Evolutionary conservation across 2,113 vertebrate species (phyloP), one percentile per base, ranked within the genome.

Genomic region (Oreotragus oreotragus): DNA sequence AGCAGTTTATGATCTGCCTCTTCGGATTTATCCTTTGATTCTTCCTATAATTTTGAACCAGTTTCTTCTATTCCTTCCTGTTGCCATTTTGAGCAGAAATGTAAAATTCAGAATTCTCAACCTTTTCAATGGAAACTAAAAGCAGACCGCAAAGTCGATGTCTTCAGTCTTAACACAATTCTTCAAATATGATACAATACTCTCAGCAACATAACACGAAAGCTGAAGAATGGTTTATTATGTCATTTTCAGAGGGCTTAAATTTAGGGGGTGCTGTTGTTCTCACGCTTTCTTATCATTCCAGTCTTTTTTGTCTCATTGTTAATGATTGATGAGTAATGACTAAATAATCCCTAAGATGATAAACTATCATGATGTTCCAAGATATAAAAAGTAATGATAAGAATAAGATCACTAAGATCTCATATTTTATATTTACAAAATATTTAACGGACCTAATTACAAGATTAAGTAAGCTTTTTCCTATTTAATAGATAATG

Each of bases 121-220:
- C n/a, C 84, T 33, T 73, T 90, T 73, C 47, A 81, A 43, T 60
- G 28, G 84, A 93, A 93, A 60, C 58, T 95, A 81, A 95, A 95
- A 62, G 28, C 51, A 73, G n/a, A 73, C 14, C 6, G 47, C 79
- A 62, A 80, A 30, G 28, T 66, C 39, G 33, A 33, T 62, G 16
- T 87, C n/a, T 70, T 17, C 27, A 81, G 16, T 73, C 33, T 81
- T 45, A 70, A 70, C 28, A 53, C 1, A 7, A 43, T 62, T 60
- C 19, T 84, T 91, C 10, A 93, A 73, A 86, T 39, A 57, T 43
- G 17, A 64, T 39, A 11, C 30, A 64, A 53, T 43, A 51, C 16
- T 73, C 84, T 53, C 6, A 9, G 36, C 57, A 66, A 21, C 11
- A 14, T 84, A 53, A 60, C 57, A 66, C 53, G 5, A 47, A 89